Base-by-base conservation (phyloP, 2,113 vertebrate species). In the Pseudorectes ferrugineus region DNA sequence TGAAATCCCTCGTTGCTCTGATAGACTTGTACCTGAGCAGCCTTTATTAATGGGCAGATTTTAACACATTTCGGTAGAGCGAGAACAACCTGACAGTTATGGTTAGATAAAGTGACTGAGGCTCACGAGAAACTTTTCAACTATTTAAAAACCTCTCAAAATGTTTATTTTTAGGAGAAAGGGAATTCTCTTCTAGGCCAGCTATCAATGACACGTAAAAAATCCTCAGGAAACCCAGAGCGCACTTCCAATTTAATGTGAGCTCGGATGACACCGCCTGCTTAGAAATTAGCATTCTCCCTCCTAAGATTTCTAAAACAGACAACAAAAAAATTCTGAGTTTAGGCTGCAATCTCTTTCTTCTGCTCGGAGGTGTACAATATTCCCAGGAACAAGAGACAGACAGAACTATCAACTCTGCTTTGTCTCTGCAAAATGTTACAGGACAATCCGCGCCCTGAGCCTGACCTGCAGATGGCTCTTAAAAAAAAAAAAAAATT, bases 391-490 rank as follows among this genome's bases (percentile, higher is more conserved):
- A 89, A 97, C 94, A 95, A 98, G 96, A 94, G 96, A 93, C 85
- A 95, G 95, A 88, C 94, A 95, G 92, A 96, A 95, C 94, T 94
- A 97, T 96, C 96, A 96, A 96, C 95, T 97, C 95, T 92, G 97
- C 97, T 97, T 98, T 97, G 98, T 98, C 97, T 97, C 96, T 95
- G 94, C 88, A 95, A 96, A 97, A 98, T 80, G 92, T 97, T 96
- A 96, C 90, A 92, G 95, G 92, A 95, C 96, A 96, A 95, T 92
- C 93, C 29, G 36, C 93, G 91, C 96, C 96, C 97, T 94, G 80
- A 79, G 82, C 92, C 94, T 97, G 97, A 98, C 97, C 96, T 94
- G 93, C 88, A 59, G 59, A 96, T 96, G 92, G 94, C 94, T 97
- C 96, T 95, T 95, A 70, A 70, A 83, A 81, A 65, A 81, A 83